phyloP scores from a whole-genome alignment of 2,113 vertebrate species.

The Chaetops frenatus region DNA sequence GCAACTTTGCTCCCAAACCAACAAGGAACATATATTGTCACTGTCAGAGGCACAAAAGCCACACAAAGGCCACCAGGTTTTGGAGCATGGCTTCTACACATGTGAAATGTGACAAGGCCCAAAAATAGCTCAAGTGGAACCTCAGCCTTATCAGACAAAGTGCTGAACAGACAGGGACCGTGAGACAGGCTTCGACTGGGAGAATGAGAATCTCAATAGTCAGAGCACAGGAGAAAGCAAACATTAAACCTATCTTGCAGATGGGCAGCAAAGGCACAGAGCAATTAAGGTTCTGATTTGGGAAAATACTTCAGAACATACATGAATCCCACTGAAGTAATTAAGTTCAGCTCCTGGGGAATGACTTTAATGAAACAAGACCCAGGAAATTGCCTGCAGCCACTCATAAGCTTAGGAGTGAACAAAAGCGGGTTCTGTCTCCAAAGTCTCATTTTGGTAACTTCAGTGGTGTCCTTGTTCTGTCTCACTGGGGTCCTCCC shows the following conservation, averaged over 20 bases:
- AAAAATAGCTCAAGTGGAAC: neutral
- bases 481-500: neutral
- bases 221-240: neutral
- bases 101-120: neutral
- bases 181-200: neutral
- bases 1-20: constrained; percentile 25
- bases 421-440: neutral
- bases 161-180: neutral
- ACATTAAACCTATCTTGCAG: neutral
- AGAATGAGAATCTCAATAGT: neutral
- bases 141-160: neutral
- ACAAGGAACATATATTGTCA: constrained; percentile 1
- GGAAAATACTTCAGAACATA: constrained; percentile 41
- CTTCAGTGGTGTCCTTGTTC: neutral
- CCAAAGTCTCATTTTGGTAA: neutral
- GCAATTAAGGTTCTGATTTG: constrained; percentile 54
- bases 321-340: constrained; percentile 37
- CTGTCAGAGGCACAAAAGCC: neutral
- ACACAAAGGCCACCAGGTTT: neutral
- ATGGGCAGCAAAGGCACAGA: constrained; percentile 43
- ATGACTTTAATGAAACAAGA: constrained; percentile 31
- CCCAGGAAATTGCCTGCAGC: neutral
- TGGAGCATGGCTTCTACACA: neutral
- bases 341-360: constrained; percentile 30
- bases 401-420: neutral